Conservation (phyloP, 2,113 vertebrate species). For the Plecturocebus donacophilus region DNA sequence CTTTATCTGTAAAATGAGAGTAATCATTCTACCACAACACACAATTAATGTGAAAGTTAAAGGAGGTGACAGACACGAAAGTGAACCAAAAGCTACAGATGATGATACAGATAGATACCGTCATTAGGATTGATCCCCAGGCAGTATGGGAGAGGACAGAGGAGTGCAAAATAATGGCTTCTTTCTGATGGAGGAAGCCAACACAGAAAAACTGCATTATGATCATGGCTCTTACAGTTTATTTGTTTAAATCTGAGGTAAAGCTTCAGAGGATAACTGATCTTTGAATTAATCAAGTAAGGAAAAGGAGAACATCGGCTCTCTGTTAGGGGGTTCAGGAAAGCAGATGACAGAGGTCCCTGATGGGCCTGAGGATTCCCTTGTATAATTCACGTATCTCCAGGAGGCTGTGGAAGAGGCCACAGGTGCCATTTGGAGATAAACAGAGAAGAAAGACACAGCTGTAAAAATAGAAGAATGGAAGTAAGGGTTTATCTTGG, state of each 20-base stretch:
- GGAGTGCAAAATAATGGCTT: background rate
- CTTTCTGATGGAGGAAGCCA: background rate
- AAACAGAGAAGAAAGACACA: constrained; percentile 48
- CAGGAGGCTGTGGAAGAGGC: background rate
- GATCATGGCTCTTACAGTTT: no score
- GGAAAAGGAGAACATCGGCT: background rate
- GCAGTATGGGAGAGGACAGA: background rate
- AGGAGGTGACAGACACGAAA: background rate
- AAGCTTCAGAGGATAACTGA: background rate
- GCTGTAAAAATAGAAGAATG: constrained; percentile 69
- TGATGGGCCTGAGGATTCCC: background rate
- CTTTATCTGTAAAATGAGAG: background rate
- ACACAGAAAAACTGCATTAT: background rate
- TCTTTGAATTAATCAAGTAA: constrained; percentile 1
- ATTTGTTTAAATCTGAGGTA: background rate
- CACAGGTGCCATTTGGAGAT: background rate
- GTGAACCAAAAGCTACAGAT: background rate
- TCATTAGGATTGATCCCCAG: background rate
- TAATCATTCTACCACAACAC: background rate
- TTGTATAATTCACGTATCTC: background rate
- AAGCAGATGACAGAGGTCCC: background rate
- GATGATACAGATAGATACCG: background rate
- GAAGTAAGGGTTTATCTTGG: constrained; percentile 17
- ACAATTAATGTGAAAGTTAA: background rate
- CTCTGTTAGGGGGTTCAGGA: background rate